Base-by-base conservation (phyloP, 2,113 vertebrate species). In the Halichoeres trimaculatus region DNA sequence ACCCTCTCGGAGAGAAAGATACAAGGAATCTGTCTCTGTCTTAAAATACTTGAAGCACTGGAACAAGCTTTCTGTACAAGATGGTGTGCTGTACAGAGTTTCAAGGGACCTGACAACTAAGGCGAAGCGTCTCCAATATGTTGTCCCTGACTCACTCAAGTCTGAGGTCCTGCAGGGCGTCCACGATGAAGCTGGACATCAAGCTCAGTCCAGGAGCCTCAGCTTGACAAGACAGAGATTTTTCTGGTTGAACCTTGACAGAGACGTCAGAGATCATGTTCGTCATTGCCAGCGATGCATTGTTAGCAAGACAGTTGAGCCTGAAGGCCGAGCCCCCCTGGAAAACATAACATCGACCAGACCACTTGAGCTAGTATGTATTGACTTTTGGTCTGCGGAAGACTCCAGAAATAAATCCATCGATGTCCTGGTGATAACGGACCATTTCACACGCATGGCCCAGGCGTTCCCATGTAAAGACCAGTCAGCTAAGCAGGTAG, bases 211-310 rank as follows among this genome's bases (percentile, higher is more conserved):
- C 7, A 22, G 74, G 13, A 81, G 35, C 1, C 10, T 82, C 1
- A 19, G 23, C 2, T 34, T 85, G 12, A 24, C 54, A 1, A 74
- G 58, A 14, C 80, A 72, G 26, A 77, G 74, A 4, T 85, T 85
- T 30, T 85, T 74, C 34, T 85, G 73, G 63, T 20, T 10, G 8
- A 24, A 41, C 0, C 70, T 85, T 59, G 69, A 82, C 19, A 16
- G 19, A 1, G 47, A 75, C 20, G 17, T 75, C 11, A 0, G 16
- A 3, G 59, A 82, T 0, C 52, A 85, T 79, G 70, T 83, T 1
- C 58, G n/a, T 6, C 22, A 8, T 20, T 74, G 72, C 2, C 50
- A 74, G 3, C 34, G 34, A 10, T 65, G 62, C 8, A 3, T 66
- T 11, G 50, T 72, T 2, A 74, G 61, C 14, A 56, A 56, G 16